Percentiles rank a stretch among this genome's conserved stretches.
These are phyloP conservation scores for Rutpela maculata DNA, from an alignment of 2,888 invertebrate species.

Conservation along the genomic window DNA sequence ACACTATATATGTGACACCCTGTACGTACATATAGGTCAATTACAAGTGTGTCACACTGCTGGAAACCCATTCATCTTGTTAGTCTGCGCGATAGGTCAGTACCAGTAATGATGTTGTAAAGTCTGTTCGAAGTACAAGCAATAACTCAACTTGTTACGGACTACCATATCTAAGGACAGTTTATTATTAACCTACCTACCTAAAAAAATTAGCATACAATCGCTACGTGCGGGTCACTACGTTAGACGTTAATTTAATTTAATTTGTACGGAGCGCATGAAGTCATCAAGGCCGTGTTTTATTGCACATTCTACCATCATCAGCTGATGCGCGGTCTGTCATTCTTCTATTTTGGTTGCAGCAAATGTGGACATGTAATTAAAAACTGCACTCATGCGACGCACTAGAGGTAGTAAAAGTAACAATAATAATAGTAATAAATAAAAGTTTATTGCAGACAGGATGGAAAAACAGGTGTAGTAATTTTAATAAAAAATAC, in stretches of 20 bases:
- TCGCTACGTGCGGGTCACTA: constrained; percentile 6
- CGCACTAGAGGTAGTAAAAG: no score
- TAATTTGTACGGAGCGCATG: not conserved
- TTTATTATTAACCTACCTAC: constrained; percentile 19
- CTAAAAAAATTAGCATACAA: constrained; percentile 27
- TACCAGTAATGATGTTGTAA: constrained; percentile 18
- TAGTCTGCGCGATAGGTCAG: constrained; percentile 5
- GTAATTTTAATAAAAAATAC: no score
- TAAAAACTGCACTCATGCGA: not conserved
- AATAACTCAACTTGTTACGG: constrained; percentile 9
- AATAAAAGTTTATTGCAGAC: no score
- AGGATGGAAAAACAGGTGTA: no score
- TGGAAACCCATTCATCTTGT: constrained; percentile 1
- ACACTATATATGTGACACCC: not conserved
- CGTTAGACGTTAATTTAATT: not conserved
- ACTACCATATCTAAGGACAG: constrained; percentile 22
- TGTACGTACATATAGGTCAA: not conserved
- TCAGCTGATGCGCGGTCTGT: not conserved
- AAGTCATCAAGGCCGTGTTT: constrained; percentile 20
- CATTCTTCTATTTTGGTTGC: constrained; percentile 1
- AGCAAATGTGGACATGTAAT: not conserved
- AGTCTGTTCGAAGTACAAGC: constrained; percentile 2
- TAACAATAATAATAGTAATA: no score
- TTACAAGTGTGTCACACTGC: not conserved
- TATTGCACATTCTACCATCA: not conserved